Evolutionary conservation across 2,888 invertebrate species (phyloP), one percentile per base, ranked within the genome.

Genomic region (Volucella inflata): DNA sequence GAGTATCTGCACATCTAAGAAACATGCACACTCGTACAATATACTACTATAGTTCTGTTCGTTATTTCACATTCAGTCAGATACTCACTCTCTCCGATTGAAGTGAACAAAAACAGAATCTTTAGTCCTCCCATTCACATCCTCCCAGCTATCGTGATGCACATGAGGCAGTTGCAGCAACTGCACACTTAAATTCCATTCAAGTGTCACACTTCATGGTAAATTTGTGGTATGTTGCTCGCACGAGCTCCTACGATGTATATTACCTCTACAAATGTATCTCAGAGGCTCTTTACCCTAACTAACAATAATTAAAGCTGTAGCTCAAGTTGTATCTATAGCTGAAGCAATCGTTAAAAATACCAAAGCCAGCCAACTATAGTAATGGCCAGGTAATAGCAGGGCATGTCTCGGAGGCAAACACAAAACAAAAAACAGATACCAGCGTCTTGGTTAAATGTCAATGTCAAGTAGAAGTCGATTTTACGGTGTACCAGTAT

Each of bases 171-270:
- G 70, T 59, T 59, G 60, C 30, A 42, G 65, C 21, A 21, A 21
- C 21, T 53, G 59, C 46, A 53, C 67, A 74, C 53, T 74, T 60
- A 67, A 67, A 68, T 74, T 80, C 80, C 62, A 74, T 74, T 80
- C 51, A 80, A 80, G 48, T 74, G 80, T 68, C 80, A 81, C 75
- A 81, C 74, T 74, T 74, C 57, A 75, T 50, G 68, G 68, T 57
- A 75, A 64, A 81, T 68, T 70, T 75, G 70, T 68, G 75, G 80
- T 81, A 62, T 64, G 59, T 62, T 65, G 42, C 57, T 71, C 67
- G 40, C 48, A 68, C 59, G 48, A 55, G 40, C 55, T 36, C 10
- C 42, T 36, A 21, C 3, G 21, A n/a, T 21, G 2, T 2, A 2
- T 2, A 2, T 1, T 2, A 21, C 21, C 21, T 21, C 21, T 2